phyloP scores from a whole-genome alignment of 2,888 invertebrate genomes.

The Dryomyza anilis region DNA sequence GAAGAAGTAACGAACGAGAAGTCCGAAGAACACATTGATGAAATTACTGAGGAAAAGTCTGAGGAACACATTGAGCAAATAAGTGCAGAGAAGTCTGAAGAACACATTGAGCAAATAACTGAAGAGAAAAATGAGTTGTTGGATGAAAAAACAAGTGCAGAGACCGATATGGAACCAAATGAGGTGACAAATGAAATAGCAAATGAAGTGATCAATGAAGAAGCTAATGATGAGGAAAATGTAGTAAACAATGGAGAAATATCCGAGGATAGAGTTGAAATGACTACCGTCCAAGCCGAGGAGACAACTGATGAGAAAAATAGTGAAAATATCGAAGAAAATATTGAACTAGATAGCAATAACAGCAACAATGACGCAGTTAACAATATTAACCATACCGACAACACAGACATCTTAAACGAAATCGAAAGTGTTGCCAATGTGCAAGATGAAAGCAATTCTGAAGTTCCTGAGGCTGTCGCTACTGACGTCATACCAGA shows the following conservation, averaged over 20 bases:
- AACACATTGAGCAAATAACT: not conserved
- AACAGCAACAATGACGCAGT: conserved; percentile 28
- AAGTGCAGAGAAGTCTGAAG: no score
- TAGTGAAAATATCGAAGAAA: conserved; percentile 24
- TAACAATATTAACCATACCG: conserved; percentile 16
- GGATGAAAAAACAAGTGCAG: not conserved
- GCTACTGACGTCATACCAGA: not conserved
- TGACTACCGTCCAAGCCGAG: no score
- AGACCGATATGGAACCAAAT: not conserved
- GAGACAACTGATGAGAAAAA: not conserved
- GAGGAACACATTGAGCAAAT: no score
- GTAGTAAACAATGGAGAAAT: no score
- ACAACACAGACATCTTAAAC: conserved; percentile 25
- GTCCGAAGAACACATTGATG: no score
- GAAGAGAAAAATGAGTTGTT: not conserved
- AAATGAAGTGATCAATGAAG: not conserved
- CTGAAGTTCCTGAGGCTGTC: not conserved
- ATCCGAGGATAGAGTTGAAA: no score
- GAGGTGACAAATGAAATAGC: not conserved
- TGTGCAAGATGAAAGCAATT: conserved; percentile 22
- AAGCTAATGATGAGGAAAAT: conserved; percentile 1
- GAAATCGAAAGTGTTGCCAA: conserved; percentile 34
- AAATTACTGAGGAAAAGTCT: no score
- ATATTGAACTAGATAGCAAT: conserved; percentile 19
- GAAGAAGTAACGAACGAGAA: not conserved